These are phyloP conservation scores for Myodes glareolus DNA, from an alignment of 2,113 vertebrate species.

Conservation along the genomic window DNA sequence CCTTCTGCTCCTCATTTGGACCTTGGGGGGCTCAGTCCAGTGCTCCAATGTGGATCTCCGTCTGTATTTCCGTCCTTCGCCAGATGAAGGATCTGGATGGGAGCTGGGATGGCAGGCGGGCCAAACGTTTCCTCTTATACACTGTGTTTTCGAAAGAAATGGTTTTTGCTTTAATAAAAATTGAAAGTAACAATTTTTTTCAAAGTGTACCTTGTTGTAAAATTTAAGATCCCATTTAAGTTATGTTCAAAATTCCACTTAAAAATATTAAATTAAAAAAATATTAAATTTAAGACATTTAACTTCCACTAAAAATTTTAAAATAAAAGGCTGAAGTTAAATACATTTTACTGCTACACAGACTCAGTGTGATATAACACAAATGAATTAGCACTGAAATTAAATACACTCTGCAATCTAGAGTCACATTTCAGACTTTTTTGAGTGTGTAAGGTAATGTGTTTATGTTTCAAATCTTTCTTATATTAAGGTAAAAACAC, in stretches of 20 bases:
- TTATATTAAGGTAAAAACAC: neutral
- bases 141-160: neutral
- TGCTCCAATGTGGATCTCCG: no score
- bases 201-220: neutral
- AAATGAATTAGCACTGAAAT: neutral
- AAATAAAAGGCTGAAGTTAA: neutral
- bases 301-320: neutral
- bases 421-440: neutral
- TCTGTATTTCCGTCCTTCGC: no score
- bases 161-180: neutral
- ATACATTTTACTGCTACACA: neutral
- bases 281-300: neutral
- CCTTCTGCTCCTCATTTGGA: no score
- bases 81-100: no score
- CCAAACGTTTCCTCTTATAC: neutral
- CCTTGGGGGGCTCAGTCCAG: no score
- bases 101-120: no score
- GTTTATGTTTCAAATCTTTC: slow-evolving; percentile 30
- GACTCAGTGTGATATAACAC: neutral
- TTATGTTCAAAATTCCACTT: neutral
- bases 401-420: neutral
- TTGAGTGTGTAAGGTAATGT: neutral
- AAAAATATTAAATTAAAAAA: neutral
- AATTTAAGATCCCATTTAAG: slow-evolving; percentile 8
- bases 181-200: neutral